Conservation (phyloP, 2,113 vertebrate species). For the Corythoichthys haematopterus region DNA sequence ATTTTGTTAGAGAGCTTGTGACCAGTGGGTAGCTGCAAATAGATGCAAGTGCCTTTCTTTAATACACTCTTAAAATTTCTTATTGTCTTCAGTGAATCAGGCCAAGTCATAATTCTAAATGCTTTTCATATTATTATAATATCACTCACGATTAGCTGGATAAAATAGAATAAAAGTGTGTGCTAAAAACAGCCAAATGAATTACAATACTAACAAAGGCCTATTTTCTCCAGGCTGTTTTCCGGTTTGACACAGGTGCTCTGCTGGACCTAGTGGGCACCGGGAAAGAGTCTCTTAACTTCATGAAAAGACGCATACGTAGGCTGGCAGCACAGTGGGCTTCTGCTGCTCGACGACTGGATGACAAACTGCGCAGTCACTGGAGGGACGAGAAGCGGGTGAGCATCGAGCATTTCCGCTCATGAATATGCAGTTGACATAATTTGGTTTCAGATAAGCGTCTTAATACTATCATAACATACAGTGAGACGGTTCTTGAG, state of each 20-base stretch:
- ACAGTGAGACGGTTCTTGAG: background rate
- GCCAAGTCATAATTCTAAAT: slow-evolving; percentile 3
- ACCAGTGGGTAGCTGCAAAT: slow-evolving; percentile 12
- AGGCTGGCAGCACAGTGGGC: slow-evolving; percentile 85
- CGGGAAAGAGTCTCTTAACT: slow-evolving; percentile 91
- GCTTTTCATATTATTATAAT: background rate
- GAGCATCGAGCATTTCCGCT: slow-evolving; percentile 21
- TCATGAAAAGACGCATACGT: slow-evolving; percentile 91
- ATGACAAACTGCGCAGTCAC: slow-evolving; percentile 70
- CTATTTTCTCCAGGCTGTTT: slow-evolving; percentile 71
- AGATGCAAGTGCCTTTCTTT: slow-evolving; percentile 4
- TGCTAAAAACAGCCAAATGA: background rate
- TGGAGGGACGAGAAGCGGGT: slow-evolving; percentile 82
- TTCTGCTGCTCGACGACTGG: slow-evolving; percentile 76
- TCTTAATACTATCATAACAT: background rate
- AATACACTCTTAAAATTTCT: slow-evolving; percentile 2
- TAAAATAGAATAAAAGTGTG: background rate
- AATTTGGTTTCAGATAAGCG: slow-evolving; percentile 8
- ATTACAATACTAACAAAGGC: background rate
- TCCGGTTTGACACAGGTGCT: slow-evolving; percentile 78
- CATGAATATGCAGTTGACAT: slow-evolving; percentile 4
- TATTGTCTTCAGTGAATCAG: slow-evolving; percentile 9
- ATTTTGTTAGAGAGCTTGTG: slow-evolving; percentile 16
- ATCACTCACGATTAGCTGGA: background rate
- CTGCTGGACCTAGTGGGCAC: slow-evolving; percentile 90